These are phyloP conservation scores for Eueremaeus valkanovi DNA, from an alignment of 2,888 invertebrate species.

Conservation along the genomic window DNA sequence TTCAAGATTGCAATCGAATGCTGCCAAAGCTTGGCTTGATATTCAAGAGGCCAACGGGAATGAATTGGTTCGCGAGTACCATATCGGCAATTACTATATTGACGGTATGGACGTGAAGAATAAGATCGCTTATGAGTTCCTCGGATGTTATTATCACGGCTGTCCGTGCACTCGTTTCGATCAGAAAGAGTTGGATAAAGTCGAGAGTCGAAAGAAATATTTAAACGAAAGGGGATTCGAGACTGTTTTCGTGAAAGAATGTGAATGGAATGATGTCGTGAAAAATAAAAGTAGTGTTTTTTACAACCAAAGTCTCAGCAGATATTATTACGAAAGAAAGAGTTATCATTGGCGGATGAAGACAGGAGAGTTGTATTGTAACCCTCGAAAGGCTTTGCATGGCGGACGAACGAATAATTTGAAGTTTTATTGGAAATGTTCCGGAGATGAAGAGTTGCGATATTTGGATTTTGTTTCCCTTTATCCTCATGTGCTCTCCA, in stretches of 20 bases:
- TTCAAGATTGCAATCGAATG: neutral
- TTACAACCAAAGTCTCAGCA: neutral
- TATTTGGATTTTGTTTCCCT: conserved; percentile 48
- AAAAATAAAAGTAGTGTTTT: neutral
- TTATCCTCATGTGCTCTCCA: conserved; percentile 49
- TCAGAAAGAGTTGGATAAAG: too few species aligned
- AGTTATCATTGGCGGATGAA: neutral
- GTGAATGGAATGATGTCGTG: neutral
- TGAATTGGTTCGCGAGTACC: neutral
- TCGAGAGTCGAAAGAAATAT: neutral
- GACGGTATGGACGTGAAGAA: neutral
- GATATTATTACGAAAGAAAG: neutral
- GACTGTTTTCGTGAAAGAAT: neutral
- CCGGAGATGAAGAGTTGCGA: conserved; percentile 44
- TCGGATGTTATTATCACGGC: conserved; percentile 17
- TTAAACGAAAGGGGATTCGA: neutral
- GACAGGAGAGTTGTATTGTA: neutral
- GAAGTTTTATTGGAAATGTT: conserved; percentile 46
- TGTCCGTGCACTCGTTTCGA: neutral
- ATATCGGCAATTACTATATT: neutral
- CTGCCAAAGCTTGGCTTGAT: conserved; percentile 5
- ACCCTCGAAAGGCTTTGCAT: conserved; percentile 47
- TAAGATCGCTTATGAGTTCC: conserved; percentile 24
- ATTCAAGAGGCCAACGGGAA: neutral
- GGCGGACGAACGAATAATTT: conserved; percentile 49